Conservation (phyloP, 2,888 invertebrate species). For the Dioctria rufipes region DNA sequence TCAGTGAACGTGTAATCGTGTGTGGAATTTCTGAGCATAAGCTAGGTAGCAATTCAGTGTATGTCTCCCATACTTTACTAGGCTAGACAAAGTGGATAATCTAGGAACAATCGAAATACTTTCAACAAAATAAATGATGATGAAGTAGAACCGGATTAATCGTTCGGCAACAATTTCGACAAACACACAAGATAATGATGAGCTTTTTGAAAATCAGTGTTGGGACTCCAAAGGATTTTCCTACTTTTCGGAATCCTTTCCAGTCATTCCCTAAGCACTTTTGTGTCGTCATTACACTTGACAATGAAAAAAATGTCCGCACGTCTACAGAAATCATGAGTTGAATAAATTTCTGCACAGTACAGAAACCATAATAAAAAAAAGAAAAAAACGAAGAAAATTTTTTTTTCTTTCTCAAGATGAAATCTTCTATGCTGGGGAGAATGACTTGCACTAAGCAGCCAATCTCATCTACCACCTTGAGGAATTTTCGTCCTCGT, state of each 20-base stretch:
- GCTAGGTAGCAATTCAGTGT: constrained; percentile 37
- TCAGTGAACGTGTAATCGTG: constrained; percentile 43
- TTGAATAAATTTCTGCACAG: constrained; percentile 46
- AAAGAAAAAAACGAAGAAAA: too few species aligned
- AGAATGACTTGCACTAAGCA: constrained; percentile 44
- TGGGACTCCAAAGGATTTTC: constrained; percentile 5
- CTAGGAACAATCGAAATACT: constrained; percentile 33
- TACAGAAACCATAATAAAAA: constrained; percentile 10
- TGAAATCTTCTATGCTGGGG: constrained; percentile 21
- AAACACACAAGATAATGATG: constrained; percentile 11
- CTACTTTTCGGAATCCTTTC: constrained; percentile 4
- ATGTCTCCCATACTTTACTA: constrained; percentile 9
- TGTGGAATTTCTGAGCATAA: constrained; percentile 38
- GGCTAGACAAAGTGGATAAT: constrained; percentile 52
- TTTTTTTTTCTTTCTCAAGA: constrained; percentile 1
- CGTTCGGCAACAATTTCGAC: constrained; percentile 34
- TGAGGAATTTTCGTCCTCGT: constrained; percentile 12
- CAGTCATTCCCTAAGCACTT: not conserved
- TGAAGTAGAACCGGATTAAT: constrained; percentile 34
- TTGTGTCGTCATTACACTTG: constrained; percentile 22
- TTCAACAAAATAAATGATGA: constrained; percentile 39
- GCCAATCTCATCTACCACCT: constrained; percentile 42
- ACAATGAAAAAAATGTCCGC: constrained; percentile 49
- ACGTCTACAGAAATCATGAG: constrained; percentile 51
- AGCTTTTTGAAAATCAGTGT: constrained; percentile 22